These are phyloP conservation scores for Physocephala rufipes DNA, from an alignment of 2,888 invertebrate genomes.

Conservation along the genomic window DNA sequence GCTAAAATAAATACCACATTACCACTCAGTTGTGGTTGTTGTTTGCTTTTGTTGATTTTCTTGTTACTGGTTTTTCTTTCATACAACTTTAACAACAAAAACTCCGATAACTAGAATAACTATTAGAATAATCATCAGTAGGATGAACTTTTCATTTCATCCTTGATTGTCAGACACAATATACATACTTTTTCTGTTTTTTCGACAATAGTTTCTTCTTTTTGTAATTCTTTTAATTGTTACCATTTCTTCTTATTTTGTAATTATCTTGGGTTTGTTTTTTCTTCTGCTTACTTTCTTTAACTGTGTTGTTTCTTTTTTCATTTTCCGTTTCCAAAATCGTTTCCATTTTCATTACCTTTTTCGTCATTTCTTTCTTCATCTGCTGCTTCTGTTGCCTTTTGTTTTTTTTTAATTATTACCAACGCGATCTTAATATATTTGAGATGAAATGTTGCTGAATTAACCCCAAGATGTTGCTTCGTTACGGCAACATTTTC, in stretches of 20 bases:
- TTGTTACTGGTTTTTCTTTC: neutral
- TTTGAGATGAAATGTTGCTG: conserved; percentile 28
- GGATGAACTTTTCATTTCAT: neutral
- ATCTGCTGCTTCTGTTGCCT: neutral
- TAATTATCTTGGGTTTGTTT: too few relatives aligned
- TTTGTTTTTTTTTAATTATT: too few relatives aligned
- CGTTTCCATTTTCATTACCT: too few relatives aligned
- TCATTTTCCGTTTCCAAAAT: too few relatives aligned
- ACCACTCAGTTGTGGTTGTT: neutral
- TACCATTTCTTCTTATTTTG: too few relatives aligned
- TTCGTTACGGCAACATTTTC: conserved; percentile 1
- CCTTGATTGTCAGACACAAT: neutral
- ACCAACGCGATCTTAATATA: conserved; percentile 4
- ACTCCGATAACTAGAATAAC: conserved; percentile 5
- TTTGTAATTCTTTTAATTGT: too few relatives aligned
- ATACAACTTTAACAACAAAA: neutral
- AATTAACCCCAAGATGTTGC: conserved; percentile 21
- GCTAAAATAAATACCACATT: conserved; percentile 6
- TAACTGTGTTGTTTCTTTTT: too few relatives aligned
- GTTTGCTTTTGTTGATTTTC: neutral
- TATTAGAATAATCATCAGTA: neutral
- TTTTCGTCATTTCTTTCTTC: conserved; percentile 26
- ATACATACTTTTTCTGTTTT: conserved; percentile 15
- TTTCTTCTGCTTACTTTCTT: too few relatives aligned
- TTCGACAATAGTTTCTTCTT: too few relatives aligned